Conservation (phyloP, 2,888 invertebrate species). For the Caradrina kadenii region DNA sequence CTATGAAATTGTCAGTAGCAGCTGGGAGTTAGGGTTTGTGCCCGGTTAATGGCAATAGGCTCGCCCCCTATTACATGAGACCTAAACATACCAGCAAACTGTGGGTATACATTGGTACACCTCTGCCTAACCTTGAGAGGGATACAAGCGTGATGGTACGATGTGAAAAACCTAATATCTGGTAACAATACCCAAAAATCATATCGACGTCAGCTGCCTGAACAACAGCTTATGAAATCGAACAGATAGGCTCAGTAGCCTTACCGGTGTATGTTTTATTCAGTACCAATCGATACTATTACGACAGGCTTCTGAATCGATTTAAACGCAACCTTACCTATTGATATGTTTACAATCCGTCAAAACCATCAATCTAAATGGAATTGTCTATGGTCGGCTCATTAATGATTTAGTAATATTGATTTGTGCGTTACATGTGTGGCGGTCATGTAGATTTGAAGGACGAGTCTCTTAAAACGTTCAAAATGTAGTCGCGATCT, state of each 20-base stretch:
- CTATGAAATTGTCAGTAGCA: too few relatives aligned
- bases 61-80: too few relatives aligned
- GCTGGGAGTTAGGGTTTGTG: too few relatives aligned
- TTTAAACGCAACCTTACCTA: slow-evolving; percentile 36
- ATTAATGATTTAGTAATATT: slow-evolving; percentile 28
- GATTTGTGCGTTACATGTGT: slow-evolving; percentile 8
- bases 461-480: too few relatives aligned
- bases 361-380: slow-evolving; percentile 36
- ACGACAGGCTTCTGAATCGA: slow-evolving; percentile 35
- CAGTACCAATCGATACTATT: slow-evolving; percentile 63
- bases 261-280: slow-evolving; percentile 62
- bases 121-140: too few relatives aligned
- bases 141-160: too few relatives aligned
- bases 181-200: slow-evolving; percentile 12
- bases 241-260: slow-evolving; percentile 16
- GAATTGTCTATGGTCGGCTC: slow-evolving; percentile 19
- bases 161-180: background rate
- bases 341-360: slow-evolving; percentile 52
- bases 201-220: slow-evolving; percentile 22
- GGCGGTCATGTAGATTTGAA: background rate
- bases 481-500: too few relatives aligned
- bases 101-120: too few relatives aligned
- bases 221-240: slow-evolving; percentile 41
- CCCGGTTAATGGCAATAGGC: too few relatives aligned
- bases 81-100: too few relatives aligned